Evolutionary conservation across 2,797 vertebrate genomes (phyloP), one percentile per base, ranked within the genome.

Genomic region (Malurus leucopterus): DNA sequence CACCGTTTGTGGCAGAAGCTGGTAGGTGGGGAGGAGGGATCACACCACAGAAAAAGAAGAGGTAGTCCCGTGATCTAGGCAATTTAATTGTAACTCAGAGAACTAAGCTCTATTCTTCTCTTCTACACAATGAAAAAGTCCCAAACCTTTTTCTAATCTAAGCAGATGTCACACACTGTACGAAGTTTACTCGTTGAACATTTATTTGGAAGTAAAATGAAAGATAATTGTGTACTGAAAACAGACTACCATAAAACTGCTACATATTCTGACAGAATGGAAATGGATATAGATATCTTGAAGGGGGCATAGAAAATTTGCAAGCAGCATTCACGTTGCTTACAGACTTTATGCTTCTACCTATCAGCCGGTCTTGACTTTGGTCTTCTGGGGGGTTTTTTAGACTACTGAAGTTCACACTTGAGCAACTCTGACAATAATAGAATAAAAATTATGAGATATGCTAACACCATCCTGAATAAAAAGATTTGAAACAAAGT

Each of bases 21-120:
- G 44, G 91, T 89, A 93, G 87, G 91, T 84, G 89, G 62, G 47
- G 51, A 93, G 51, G 55, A 92, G 41, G 63, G 34, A 93, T 90
- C 89, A 72, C 73, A 40, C 71, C 36, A 92, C 74, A 71, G 43
- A 71, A 85, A 90, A 75, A 76, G 55, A 75, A 79, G 68, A 82
- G n/a, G 73, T 0, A 58, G 83, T 93, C 94, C 67, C 40, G 32
- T 93, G 93, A 94, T 85, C 72, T 63, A 36, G 11, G 63, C 67
- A 55, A 75, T 83, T 61, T 87, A 92, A 91, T 85, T 89, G 89
- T 59, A 93, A 54, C 51, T 29, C 69, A 47, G 34, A 87, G 47
- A 90, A 59, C n/a, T 26, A 47, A 88, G 41, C 38, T 84, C 34
- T 59, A 14, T 23, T 81, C 8, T 40, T 89, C 47, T 80, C 58